phyloP scores from a whole-genome alignment of 2,797 vertebrate species.

The Thunnus albacares region DNA sequence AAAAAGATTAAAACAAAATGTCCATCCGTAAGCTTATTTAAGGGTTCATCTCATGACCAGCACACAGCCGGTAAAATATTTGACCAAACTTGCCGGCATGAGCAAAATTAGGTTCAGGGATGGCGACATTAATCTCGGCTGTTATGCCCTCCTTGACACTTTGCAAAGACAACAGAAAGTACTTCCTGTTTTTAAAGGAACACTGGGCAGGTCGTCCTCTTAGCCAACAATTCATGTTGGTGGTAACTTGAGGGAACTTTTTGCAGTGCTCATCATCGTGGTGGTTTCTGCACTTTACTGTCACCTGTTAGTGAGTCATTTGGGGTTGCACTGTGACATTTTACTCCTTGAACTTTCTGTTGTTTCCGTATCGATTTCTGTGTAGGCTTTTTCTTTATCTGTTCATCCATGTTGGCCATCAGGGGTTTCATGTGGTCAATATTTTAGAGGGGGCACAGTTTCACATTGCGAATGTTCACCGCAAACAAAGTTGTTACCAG shows the following conservation, averaged over 20 bases:
- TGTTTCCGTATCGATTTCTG: slow-evolving; percentile 19
- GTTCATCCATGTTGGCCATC: background rate
- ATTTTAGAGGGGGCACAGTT: too few relatives aligned
- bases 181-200: background rate
- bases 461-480: too few relatives aligned
- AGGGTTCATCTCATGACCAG: background rate
- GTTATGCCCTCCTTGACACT: background rate
- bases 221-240: background rate
- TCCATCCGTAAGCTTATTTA: background rate
- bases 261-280: background rate
- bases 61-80: background rate
- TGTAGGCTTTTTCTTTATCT: background rate
- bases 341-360: slow-evolving; percentile 18
- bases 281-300: background rate
- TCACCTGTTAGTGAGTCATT: background rate
- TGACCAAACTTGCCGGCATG: background rate
- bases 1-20: background rate
- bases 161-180: background rate
- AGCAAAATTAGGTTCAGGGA: background rate
- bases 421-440: too few relatives aligned
- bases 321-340: slow-evolving; percentile 1
- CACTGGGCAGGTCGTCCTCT: background rate
- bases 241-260: background rate
- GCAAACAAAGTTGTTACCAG: too few relatives aligned
- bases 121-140: background rate